Base-by-base conservation (phyloP, 2,888 invertebrate species). In the Corbicula japonica region DNA sequence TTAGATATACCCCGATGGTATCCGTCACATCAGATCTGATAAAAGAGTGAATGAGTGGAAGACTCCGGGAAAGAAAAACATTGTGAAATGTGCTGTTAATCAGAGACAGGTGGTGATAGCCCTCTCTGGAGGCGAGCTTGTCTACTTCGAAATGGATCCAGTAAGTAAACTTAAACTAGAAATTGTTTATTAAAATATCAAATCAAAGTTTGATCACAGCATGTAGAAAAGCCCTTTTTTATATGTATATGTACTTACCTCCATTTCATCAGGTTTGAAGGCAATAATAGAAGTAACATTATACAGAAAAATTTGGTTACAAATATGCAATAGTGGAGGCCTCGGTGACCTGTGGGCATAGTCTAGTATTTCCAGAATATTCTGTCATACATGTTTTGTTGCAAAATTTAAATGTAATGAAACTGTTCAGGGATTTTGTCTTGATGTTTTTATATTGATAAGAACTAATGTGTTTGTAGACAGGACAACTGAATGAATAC, bases 11-110 rank as follows among this genome's bases (percentile, higher is more conserved):
- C 99, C 99, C 0, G 99, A 99, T 93, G 99, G 99, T 68, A 99
- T 99, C 91, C 96, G 99, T 80, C 99, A 99, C 93, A 99, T 99
- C 91, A 96, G 99, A 73, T 97, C 99, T 0, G 99, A 99, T 94
- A 98, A 98, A 93, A 96, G 99, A 93, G 98, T 99, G 2, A 99
- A 99, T 91, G 99, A 99, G 94, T 99, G 99, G 99, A 98, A 99
- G 93, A 98, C 98, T 0, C 99, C 99, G 0, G 98, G 98, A 28
- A 99, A 99, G 93, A 98, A 98, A 90, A 97, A 97, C 0, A 99
- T 99, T 75, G 97, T 98, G 0, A 98, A 98, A 93, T 99, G 99
- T 94, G 99, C 99, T 0, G 98, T 99, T 23, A 99, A 99, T 94
- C 98, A 98, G 93, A 95, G 99, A 79, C 99, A 99, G 95, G 99